Evolutionary conservation across 2,113 vertebrate species (phyloP).

Genomic region (Parus major): DNA sequence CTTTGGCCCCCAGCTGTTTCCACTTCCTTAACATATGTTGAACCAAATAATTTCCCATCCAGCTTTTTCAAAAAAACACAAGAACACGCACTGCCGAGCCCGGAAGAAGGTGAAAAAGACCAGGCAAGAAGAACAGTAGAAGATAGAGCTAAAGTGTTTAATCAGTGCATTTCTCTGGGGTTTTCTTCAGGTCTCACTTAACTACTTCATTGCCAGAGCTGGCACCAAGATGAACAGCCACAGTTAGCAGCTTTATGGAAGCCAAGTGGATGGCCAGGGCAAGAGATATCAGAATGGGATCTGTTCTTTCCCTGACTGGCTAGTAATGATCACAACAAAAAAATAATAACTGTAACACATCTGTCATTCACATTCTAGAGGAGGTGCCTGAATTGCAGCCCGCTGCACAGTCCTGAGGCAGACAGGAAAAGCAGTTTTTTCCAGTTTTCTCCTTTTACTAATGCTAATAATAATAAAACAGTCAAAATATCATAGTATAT

Average conservation of each 20-base stretch:
- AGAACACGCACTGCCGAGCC: background rate
- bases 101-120: slow-evolving; percentile 33
- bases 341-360: background rate
- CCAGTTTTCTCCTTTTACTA: background rate
- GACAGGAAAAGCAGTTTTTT: background rate
- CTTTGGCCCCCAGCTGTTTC: slow-evolving; percentile 74
- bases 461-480: background rate
- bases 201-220: background rate
- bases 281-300: background rate
- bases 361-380: background rate
- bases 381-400: background rate
- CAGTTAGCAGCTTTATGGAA: background rate
- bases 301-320: background rate
- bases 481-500: background rate
- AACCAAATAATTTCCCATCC: slow-evolving; percentile 63
- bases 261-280: background rate
- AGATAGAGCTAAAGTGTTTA: background rate
- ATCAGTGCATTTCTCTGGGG: slow-evolving; percentile 1
- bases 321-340: background rate
- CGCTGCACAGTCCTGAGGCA: background rate
- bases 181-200: background rate
- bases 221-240: background rate
- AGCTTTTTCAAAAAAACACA: slow-evolving; percentile 38
- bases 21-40: slow-evolving; percentile 73
- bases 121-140: background rate